These are phyloP conservation scores for Eupeodes luniger DNA, from an alignment of 2,888 invertebrate species.

Conservation along the genomic window DNA sequence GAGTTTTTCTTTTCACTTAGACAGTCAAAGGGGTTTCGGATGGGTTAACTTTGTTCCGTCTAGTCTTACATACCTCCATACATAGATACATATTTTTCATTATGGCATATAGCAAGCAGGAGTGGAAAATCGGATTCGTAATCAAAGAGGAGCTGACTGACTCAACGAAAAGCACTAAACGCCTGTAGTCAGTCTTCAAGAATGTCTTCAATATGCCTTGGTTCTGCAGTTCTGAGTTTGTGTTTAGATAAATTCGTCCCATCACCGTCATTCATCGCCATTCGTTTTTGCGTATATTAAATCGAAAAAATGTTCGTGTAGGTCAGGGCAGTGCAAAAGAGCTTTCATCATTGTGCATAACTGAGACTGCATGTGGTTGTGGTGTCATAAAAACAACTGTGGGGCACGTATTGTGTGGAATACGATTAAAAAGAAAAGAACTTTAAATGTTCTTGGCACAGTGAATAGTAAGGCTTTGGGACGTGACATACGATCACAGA, in stretches of 20 bases:
- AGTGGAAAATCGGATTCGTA: conserved; percentile 4
- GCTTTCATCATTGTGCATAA: conserved; percentile 30
- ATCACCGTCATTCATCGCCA: not conserved
- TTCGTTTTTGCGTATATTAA: conserved; percentile 35
- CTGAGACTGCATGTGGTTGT: conserved; percentile 36
- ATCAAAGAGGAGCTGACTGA: conserved; percentile 25
- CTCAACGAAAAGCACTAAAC: conserved; percentile 26
- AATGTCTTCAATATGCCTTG: conserved; percentile 42
- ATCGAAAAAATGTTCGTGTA: conserved; percentile 68
- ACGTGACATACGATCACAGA: not conserved
- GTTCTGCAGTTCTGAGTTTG: conserved; percentile 23
- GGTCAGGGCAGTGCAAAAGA: conserved; percentile 62
- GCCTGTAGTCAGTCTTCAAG: not conserved
- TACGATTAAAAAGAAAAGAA: conserved; percentile 44
- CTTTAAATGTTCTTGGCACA: conserved; percentile 54
- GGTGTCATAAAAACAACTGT: conserved; percentile 40
- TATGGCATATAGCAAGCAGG: not conserved
- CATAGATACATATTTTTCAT: conserved; percentile 7
- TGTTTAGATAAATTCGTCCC: conserved; percentile 1
- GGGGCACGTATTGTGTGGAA: conserved; percentile 45
- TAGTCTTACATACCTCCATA: conserved; percentile 4
- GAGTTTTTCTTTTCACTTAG: not conserved
- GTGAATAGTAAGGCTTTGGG: conserved; percentile 24
- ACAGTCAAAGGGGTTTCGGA: not conserved
- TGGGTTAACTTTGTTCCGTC: conserved; percentile 40